phyloP scores from a whole-genome alignment of 1,140 invertebrate genomes.

The Lethrus apterus region DNA sequence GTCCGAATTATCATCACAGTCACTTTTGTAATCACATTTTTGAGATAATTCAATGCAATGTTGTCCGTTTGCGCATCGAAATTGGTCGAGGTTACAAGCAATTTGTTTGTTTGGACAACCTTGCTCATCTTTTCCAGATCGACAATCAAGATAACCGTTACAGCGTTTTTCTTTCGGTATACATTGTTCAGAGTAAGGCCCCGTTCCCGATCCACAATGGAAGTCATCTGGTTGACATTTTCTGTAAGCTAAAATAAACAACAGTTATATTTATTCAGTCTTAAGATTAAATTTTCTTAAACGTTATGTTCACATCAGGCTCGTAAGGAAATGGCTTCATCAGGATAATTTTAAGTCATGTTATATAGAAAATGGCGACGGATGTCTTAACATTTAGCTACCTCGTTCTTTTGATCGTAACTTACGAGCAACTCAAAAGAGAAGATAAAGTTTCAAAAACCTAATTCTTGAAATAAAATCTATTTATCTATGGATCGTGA shows the following conservation, averaged over 20 bases:
- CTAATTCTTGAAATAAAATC: too few species aligned
- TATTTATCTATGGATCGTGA: too few species aligned
- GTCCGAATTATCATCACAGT: constrained; percentile 85
- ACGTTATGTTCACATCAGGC: too few species aligned
- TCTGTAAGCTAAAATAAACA: constrained; percentile 65
- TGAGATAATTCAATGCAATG: constrained; percentile 73
- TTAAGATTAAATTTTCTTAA: constrained; percentile 3
- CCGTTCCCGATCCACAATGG: constrained; percentile 55
- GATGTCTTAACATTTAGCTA: too few species aligned
- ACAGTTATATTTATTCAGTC: too few species aligned
- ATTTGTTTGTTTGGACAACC: constrained; percentile 58
- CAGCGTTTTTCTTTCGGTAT: constrained; percentile 81
- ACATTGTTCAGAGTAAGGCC: constrained; percentile 58
- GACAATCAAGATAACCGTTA: constrained; percentile 82
- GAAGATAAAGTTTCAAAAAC: too few species aligned
- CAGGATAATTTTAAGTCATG: too few species aligned
- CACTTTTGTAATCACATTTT: constrained; percentile 84
- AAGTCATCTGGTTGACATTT: constrained; percentile 80
- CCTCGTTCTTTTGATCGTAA: too few species aligned
- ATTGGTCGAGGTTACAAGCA: constrained; percentile 79
- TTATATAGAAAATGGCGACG: too few species aligned
- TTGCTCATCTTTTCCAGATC: constrained; percentile 79
- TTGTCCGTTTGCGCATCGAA: constrained; percentile 74
- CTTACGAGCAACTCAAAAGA: too few species aligned
- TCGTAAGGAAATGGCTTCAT: too few species aligned